These are phyloP conservation scores for Catharus minimus DNA, from an alignment of 2,113 vertebrate genomes.

Conservation along the genomic window DNA sequence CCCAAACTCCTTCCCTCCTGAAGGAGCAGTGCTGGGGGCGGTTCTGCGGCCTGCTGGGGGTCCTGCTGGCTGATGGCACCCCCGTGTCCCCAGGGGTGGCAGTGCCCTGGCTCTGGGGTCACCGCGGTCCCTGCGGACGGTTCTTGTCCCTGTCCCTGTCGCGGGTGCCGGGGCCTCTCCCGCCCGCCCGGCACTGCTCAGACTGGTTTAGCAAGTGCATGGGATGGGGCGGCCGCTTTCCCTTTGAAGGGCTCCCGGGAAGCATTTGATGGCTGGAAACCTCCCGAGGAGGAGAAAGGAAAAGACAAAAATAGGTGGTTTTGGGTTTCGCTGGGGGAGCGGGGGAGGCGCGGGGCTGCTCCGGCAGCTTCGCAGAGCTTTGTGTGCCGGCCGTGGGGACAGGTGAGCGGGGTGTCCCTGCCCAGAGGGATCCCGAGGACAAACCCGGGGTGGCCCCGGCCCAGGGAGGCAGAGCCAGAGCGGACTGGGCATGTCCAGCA, in stretches of 20 bases:
- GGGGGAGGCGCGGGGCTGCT: neutral
- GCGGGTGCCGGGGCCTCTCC: neutral
- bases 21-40: neutral
- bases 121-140: fast-evolving
- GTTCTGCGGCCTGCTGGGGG: neutral
- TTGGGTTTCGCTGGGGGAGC: conserved; percentile 32
- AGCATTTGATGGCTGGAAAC: conserved; percentile 33
- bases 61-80: neutral
- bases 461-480: neutral
- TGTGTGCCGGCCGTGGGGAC: neutral
- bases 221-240: neutral
- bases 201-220: conserved; percentile 56
- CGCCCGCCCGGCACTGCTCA: neutral
- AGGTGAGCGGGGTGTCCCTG: neutral
- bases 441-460: neutral
- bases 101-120: neutral
- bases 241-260: conserved; percentile 16
- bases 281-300: conserved; percentile 28
- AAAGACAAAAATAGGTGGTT: conserved; percentile 31
- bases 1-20: fast-evolving
- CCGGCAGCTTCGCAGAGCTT: neutral
- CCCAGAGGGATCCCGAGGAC: neutral
- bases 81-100: neutral
- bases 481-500: neutral
- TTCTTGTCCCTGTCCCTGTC: neutral